Evolutionary conservation across 23 tunicate species (phyloP).

Genomic region (Trididemnum nubilum): DNA sequence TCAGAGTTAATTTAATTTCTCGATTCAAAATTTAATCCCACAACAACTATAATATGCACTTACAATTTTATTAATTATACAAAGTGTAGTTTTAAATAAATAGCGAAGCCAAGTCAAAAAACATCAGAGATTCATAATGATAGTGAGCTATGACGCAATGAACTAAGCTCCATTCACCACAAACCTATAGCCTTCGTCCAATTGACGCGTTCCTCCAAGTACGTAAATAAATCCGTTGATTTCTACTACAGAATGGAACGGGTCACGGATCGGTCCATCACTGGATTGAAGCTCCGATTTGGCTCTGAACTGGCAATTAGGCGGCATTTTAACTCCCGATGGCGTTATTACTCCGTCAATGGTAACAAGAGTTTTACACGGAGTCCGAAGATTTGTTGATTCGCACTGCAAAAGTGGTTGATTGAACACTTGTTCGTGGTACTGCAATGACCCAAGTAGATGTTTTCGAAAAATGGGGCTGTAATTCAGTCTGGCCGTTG

Average conservation of each 20-base stretch:
- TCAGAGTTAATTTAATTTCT: too few species aligned
- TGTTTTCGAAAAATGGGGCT: conserved; percentile 24
- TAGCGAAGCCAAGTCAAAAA: too few species aligned
- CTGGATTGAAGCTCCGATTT: neutral
- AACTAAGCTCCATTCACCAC: too few species aligned
- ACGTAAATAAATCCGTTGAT: conserved; percentile 82
- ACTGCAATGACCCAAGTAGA: conserved; percentile 37
- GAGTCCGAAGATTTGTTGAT: conserved; percentile 36
- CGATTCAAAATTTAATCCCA: too few species aligned
- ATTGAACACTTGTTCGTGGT: conserved; percentile 47
- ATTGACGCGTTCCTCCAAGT: conserved; percentile 71
- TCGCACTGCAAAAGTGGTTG: conserved; percentile 66
- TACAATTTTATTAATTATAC: too few species aligned
- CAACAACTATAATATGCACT: too few species aligned
- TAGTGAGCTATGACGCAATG: too few species aligned
- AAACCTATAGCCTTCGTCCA: conserved; percentile 65
- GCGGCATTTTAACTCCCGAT: conserved; percentile 40
- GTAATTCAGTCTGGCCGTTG: neutral
- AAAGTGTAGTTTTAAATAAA: too few species aligned
- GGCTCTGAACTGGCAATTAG: neutral
- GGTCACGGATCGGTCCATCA: conserved; percentile 67
- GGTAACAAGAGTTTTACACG: conserved; percentile 10
- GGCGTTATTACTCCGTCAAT: conserved; percentile 82
- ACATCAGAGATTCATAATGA: too few species aligned
- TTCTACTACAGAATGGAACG: conserved; percentile 85